Evolutionary conservation across 1,140 invertebrate species (phyloP).

Genomic region (Heliconius melpomene): DNA sequence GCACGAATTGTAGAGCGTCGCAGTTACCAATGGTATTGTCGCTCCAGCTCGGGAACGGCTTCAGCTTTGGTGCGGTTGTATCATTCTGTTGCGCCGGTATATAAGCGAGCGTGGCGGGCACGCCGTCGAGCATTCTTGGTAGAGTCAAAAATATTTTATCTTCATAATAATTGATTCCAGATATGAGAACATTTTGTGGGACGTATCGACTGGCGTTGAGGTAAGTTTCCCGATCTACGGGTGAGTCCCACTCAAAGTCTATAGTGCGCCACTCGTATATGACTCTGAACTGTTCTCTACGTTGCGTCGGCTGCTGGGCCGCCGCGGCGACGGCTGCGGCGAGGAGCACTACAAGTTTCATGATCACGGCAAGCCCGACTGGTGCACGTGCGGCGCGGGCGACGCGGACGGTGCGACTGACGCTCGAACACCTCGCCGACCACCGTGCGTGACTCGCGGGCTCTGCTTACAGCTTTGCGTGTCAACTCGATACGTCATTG

Average conservation of each 20-base stretch:
- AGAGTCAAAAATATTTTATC: constrained; percentile 84
- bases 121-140: constrained; percentile 84
- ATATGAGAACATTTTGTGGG: constrained; percentile 83
- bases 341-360: constrained; percentile 60
- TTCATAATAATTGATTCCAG: constrained; percentile 84
- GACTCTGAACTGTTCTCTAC: constrained; percentile 76
- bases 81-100: constrained; percentile 80
- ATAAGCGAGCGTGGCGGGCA: constrained; percentile 84
- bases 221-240: constrained; percentile 68
- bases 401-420: constrained; percentile 64
- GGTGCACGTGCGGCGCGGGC: constrained; percentile 55
- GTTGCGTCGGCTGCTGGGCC: constrained; percentile 55
- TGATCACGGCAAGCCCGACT: constrained; percentile 44
- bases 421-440: constrained; percentile 46
- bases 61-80: constrained; percentile 83
- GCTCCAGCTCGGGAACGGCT: constrained; percentile 86
- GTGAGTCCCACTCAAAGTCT: constrained; percentile 75
- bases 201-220: constrained; percentile 80
- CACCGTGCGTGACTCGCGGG: constrained; percentile 44
- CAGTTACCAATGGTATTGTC: constrained; percentile 84
- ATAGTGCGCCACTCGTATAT: constrained; percentile 80
- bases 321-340: constrained; percentile 57
- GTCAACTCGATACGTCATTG: constrained; percentile 53
- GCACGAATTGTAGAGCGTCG: constrained; percentile 85
- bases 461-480: constrained; percentile 43